These are phyloP conservation scores for Phoxinus phoxinus DNA, from an alignment of 2,113 vertebrate genomes.

Conservation along the genomic window DNA sequence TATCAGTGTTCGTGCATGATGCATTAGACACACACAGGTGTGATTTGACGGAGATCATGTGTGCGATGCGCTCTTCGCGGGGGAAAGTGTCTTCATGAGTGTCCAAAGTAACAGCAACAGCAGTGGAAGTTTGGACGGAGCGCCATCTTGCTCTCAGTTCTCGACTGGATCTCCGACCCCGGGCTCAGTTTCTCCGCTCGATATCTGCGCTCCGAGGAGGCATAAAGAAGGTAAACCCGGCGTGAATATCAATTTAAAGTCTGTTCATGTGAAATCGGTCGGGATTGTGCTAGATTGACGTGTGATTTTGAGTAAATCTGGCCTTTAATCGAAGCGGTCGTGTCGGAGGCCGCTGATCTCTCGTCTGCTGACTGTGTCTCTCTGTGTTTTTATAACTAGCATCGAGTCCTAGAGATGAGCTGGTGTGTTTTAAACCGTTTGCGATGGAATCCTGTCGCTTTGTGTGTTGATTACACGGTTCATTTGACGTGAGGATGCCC, in stretches of 20 bases:
- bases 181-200: constrained; percentile 83
- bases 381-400: constrained; percentile 21
- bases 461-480: background rate
- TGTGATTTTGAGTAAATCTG: constrained; percentile 33
- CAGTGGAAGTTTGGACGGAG: constrained; percentile 96
- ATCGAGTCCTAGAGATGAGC: background rate
- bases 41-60: constrained; percentile 54
- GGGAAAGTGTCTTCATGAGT: constrained; percentile 94
- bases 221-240: constrained; percentile 84
- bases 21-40: constrained; percentile 51
- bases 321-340: constrained; percentile 27
- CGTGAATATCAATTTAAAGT: background rate
- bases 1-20: constrained; percentile 68
- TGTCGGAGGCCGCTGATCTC: constrained; percentile 46
- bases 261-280: constrained; percentile 30
- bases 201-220: constrained; percentile 84
- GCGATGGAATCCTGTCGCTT: background rate
- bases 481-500: constrained; percentile 23
- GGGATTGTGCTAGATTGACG: constrained; percentile 35
- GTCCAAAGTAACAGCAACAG: constrained; percentile 95
- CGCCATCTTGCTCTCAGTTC: constrained; percentile 98
- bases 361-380: constrained; percentile 21
- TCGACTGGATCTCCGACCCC: constrained; percentile 87
- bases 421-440: constrained; percentile 1
- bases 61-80: constrained; percentile 71